Evolutionary conservation across 2,888 invertebrate genomes (phyloP), one percentile per base, ranked within the genome.

Genomic region (Pollenia labialis): DNA sequence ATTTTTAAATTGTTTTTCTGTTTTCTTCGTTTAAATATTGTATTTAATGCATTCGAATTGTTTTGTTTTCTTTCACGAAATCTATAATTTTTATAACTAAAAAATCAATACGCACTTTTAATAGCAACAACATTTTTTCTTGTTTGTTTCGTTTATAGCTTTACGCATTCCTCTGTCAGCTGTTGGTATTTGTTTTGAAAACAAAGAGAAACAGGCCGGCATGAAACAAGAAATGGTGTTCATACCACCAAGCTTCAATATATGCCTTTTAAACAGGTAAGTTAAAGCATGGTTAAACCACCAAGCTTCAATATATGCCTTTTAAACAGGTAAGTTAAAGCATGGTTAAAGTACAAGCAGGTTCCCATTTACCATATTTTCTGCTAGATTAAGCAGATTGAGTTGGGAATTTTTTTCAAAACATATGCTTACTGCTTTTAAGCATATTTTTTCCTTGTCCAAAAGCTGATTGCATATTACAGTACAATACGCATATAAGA

Each of bases 21-120:
- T 32, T 48, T 42, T 18, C 11, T 7, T n/a, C 23, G 11, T 1
- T 40, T 16, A 40, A 44, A 44, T 64, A 46, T 71, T 14, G 44
- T 54, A 9, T 44, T 32, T 7, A 42, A 54, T 72, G 8, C 4
- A 16, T 56, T 42, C 11, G 3, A 14, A 44, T 18, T 40, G 32
- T 64, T 44, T 3, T 4, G 8, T 50, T 66, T 69, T 75, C 14
- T 54, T 48, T n/a, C 44, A 58, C 46, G 18, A 76, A 76, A 54
- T 71, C 50, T 72, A 42, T 58, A 32, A 32, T 64, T 16, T 69
- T 50, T 54, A 18, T n/a, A 72, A 76, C 48, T 56, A 74, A 84
- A 82, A 84, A 84, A 84, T 84, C 84, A 79, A 84, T 84, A 84
- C 66, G 77, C 83, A 66, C 72, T 66, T 79, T 72, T 14, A 72